phyloP scores from a whole-genome alignment of 2,113 vertebrate species.

The Meleagris gallopavo region DNA sequence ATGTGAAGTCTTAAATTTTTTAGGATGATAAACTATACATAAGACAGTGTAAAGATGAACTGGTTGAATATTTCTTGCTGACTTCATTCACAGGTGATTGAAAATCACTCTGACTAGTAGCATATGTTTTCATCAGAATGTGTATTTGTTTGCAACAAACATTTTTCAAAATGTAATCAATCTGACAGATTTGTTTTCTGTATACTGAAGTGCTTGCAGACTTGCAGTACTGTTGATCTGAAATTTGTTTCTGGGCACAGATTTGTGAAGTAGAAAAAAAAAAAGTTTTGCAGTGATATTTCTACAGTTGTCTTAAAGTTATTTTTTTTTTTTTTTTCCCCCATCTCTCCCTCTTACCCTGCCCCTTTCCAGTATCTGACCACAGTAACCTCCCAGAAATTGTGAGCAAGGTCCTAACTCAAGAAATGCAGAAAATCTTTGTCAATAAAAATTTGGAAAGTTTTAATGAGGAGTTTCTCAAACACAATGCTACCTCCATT shows the following conservation, averaged over 20 bases:
- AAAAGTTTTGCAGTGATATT: neutral
- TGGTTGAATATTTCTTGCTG: neutral
- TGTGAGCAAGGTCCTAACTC: slow-evolving; percentile 80
- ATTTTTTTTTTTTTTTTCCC: neutral
- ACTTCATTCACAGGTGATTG: neutral
- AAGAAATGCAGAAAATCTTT: slow-evolving; percentile 85
- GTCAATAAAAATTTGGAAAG: slow-evolving; percentile 79
- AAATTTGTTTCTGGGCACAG: neutral
- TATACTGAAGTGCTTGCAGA: neutral
- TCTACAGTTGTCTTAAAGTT: neutral
- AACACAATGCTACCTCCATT: slow-evolving; percentile 80
- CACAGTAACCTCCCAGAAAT: slow-evolving; percentile 83
- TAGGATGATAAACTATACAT: neutral
- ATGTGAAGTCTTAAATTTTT: neutral
- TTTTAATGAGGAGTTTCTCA: slow-evolving; percentile 85
- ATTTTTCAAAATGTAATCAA: neutral
- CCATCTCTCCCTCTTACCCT: neutral
- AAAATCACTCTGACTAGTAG: neutral
- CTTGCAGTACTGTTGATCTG: neutral
- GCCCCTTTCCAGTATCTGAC: slow-evolving; percentile 75
- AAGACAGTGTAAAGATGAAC: neutral
- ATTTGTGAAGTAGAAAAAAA: neutral
- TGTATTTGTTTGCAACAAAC: neutral
- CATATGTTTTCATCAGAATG: neutral
- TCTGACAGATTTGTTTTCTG: neutral